Evolutionary conservation across 2,113 vertebrate genomes (phyloP).

Genomic region (Corvus moneduloides): DNA sequence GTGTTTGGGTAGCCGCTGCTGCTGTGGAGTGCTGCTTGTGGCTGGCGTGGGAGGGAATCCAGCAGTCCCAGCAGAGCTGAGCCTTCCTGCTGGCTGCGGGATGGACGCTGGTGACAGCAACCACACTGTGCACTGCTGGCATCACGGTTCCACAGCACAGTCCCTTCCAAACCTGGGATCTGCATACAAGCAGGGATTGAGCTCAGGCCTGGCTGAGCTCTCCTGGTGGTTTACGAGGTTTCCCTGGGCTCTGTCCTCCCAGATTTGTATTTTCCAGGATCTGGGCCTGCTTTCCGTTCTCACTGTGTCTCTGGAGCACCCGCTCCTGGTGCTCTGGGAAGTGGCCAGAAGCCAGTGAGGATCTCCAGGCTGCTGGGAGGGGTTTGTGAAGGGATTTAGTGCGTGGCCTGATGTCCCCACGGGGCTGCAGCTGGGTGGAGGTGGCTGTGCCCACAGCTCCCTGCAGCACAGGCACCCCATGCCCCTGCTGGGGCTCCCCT

Average conservation of each 20-base stretch:
- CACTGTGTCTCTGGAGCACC: background rate
- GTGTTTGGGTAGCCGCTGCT: background rate
- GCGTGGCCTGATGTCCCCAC: accelerated
- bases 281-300: background rate
- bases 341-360: background rate
- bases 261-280: background rate
- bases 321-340: background rate
- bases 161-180: background rate
- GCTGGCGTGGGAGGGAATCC: background rate
- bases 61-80: background rate
- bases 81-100: background rate
- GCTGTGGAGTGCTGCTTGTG: background rate
- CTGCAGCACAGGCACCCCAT: background rate
- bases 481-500: background rate
- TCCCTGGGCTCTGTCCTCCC: background rate
- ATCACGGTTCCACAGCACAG: background rate
- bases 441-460: background rate
- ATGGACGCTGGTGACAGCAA: background rate
- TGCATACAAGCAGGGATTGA: too few relatives aligned
- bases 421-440: background rate
- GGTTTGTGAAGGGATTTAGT: background rate
- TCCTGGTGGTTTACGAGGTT: background rate
- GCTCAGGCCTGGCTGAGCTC: background rate
- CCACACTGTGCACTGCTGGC: background rate
- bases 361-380: background rate